Evolutionary conservation across 2,888 invertebrate genomes (phyloP).

Genomic region (Leptopilina drosophilae): DNA sequence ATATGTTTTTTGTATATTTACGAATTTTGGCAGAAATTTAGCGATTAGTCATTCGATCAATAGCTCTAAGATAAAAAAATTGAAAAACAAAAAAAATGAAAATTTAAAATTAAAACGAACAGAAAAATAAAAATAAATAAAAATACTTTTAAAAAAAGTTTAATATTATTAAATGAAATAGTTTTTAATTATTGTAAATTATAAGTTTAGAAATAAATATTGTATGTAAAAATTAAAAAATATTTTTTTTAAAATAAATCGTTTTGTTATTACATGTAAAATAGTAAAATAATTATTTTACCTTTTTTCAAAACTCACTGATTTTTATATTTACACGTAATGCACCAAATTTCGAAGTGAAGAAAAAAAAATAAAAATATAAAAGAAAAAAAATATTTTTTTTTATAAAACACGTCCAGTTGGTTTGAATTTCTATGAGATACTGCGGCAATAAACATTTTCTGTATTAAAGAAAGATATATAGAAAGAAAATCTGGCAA

Average conservation of each 20-base stretch:
- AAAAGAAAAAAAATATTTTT: conserved; percentile 1
- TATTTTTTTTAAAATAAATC: too few species aligned
- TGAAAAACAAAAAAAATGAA: not conserved
- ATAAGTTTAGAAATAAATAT: too few species aligned
- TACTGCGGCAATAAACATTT: conserved; percentile 25
- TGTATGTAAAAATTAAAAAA: too few species aligned
- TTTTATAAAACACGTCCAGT: conserved; percentile 6
- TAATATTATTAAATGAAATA: not conserved
- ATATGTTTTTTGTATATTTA: not conserved
- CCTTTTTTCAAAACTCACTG: not conserved
- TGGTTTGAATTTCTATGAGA: conserved; percentile 24
- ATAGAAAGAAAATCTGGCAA: conserved; percentile 29
- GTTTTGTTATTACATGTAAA: not conserved
- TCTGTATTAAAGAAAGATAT: conserved; percentile 30
- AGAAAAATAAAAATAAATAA: not conserved
- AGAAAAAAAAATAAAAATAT: not conserved
- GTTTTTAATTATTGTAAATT: not conserved
- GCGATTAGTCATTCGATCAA: not conserved
- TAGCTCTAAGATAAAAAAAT: not conserved
- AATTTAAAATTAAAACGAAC: not conserved
- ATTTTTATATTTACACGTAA: not conserved
- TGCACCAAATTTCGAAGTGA: not conserved
- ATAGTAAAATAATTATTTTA: not conserved
- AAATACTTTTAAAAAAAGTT: not conserved
- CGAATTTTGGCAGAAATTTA: not conserved